Conservation (phyloP, 1,140 invertebrate species). For the Phthorimaea operculella region DNA sequence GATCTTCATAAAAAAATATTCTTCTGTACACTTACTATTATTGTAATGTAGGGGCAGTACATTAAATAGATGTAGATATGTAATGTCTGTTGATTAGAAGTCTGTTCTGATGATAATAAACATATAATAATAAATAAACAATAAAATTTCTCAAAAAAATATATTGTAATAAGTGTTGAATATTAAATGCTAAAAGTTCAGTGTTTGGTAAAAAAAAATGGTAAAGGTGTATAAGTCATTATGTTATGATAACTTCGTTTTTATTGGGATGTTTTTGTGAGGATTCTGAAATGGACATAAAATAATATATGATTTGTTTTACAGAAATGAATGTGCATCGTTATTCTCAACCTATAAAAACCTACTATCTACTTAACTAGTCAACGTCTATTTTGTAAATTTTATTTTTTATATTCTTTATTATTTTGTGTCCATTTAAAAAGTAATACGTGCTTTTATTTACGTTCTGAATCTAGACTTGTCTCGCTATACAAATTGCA, state of each 20-base stretch:
- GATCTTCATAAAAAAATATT: conserved; percentile 12
- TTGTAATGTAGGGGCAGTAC: conserved; percentile 11
- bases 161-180: conserved; percentile 56
- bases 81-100: conserved; percentile 38
- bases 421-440: too few species aligned
- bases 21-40: conserved; percentile 19
- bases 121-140: conserved; percentile 39
- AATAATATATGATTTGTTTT: background rate
- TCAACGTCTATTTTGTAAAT: too few species aligned
- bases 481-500: too few species aligned
- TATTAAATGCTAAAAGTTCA: conserved; percentile 47
- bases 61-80: conserved; percentile 37
- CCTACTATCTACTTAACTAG: too few species aligned
- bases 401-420: too few species aligned
- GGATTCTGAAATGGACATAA: background rate
- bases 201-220: conserved; percentile 46
- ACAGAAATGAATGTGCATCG: too few species aligned
- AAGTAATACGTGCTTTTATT: too few species aligned
- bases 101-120: conserved; percentile 49
- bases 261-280: background rate
- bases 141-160: conserved; percentile 28
- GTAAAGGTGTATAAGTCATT: conserved; percentile 16
- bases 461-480: too few species aligned
- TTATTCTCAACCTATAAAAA: too few species aligned
- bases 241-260: background rate